These are phyloP conservation scores for Blera fallax DNA, from an alignment of 2,888 invertebrate genomes.

Conservation along the genomic window DNA sequence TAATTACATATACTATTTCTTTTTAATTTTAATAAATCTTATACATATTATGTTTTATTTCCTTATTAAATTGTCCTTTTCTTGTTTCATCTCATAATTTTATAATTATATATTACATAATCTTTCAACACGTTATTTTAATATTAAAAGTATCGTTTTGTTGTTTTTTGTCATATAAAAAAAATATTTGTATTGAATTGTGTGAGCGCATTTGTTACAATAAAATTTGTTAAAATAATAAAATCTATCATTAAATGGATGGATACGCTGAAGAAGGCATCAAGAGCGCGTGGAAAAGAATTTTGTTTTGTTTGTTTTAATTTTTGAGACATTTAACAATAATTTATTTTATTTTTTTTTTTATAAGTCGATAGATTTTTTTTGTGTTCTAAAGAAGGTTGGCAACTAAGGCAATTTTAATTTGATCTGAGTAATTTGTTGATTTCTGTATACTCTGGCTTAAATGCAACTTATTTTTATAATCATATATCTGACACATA, in stretches of 20 bases:
- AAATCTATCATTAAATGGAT: slow-evolving; percentile 15
- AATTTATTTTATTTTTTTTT: background rate
- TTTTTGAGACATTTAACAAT: background rate
- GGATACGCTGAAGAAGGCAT: slow-evolving; percentile 17
- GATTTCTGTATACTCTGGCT: background rate
- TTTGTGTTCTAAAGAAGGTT: background rate
- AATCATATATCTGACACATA: no score
- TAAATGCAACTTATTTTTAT: no score
- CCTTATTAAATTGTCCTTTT: background rate
- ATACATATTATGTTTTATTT: background rate
- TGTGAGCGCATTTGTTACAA: slow-evolving; percentile 13
- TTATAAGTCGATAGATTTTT: background rate
- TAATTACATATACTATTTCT: slow-evolving; percentile 20
- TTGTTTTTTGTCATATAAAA: background rate
- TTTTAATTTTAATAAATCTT: background rate
- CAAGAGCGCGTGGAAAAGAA: background rate
- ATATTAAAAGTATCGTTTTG: background rate
- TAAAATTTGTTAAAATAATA: slow-evolving; percentile 15
- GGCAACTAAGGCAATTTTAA: background rate
- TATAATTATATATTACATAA: slow-evolving; percentile 12
- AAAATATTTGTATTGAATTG: slow-evolving; percentile 5
- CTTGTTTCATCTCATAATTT: background rate
- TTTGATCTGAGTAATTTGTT: background rate
- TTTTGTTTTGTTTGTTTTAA: background rate
- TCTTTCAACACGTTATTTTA: background rate